These are phyloP conservation scores for Heliconius himera DNA, from an alignment of 1,140 invertebrate species.

Conservation along the genomic window DNA sequence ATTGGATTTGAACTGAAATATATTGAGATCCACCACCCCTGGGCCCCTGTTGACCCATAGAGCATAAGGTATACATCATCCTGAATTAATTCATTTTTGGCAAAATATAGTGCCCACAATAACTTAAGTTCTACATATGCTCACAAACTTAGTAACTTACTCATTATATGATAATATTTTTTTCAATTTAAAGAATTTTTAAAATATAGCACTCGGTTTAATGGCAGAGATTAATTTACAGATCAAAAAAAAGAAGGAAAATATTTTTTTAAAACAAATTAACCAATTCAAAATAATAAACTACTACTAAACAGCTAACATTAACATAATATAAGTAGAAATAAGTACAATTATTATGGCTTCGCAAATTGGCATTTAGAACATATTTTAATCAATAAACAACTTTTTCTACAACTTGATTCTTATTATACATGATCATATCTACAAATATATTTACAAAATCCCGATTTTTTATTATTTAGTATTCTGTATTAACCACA, in stretches of 20 bases:
- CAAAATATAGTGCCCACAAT: neutral
- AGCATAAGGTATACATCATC: neutral
- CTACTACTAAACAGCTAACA: neutral
- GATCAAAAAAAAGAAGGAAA: neutral
- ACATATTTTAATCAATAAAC: neutral
- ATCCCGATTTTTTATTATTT: neutral
- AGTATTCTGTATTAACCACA: neutral
- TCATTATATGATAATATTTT: neutral
- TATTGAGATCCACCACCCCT: too few relatives aligned
- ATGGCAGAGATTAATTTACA: slow-evolving; percentile 20
- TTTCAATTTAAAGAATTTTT: neutral
- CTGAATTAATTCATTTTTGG: neutral
- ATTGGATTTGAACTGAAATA: too few relatives aligned
- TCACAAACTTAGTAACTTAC: neutral
- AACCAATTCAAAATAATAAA: neutral
- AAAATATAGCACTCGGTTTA: slow-evolving; percentile 32
- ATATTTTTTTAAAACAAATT: neutral
- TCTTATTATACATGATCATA: neutral
- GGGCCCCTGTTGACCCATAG: too few relatives aligned
- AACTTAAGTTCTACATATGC: neutral
- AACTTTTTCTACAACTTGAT: neutral
- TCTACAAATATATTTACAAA: neutral
- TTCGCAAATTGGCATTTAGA: neutral
- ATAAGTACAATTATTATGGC: slow-evolving; percentile 9
- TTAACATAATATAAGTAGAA: neutral